A percentile compares a stretch with the other conserved stretches of the same genome.
These are phyloP conservation scores for Hypocryptadius cinnamomeus DNA, from an alignment of 2,113 vertebrate species.

Conservation along the genomic window DNA sequence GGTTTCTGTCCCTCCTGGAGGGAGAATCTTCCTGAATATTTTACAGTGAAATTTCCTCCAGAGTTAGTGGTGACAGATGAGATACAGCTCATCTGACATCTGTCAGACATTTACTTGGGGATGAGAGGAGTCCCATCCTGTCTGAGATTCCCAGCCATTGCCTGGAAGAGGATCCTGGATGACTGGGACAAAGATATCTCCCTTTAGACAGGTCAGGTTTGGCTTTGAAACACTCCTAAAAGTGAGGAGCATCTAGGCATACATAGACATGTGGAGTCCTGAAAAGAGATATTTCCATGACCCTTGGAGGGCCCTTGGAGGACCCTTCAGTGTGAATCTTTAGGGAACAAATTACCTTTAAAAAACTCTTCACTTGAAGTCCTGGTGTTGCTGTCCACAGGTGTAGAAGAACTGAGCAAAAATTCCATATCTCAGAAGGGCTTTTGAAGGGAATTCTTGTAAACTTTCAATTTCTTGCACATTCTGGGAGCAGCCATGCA, in stretches of 20 bases:
- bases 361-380: not conserved
- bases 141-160: not conserved
- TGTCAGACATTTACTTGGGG: not conserved
- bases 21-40: not conserved
- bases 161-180: not conserved
- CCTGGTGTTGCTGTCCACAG: not conserved
- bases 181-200: not conserved
- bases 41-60: not conserved
- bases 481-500: not conserved
- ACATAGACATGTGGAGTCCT: not conserved
- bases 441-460: not conserved
- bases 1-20: not conserved
- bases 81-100: not conserved
- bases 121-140: not conserved
- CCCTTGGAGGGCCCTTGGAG: too few species aligned
- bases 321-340: not conserved
- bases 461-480: not conserved
- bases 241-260: not conserved
- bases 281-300: not conserved
- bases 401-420: not conserved
- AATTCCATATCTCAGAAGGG: fast-evolving
- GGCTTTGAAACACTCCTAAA: not conserved
- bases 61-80: not conserved
- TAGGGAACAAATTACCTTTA: fast-evolving
- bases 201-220: not conserved